Conservation (phyloP, 2,797 vertebrate species). For the Typhlichthys subterraneus region DNA sequence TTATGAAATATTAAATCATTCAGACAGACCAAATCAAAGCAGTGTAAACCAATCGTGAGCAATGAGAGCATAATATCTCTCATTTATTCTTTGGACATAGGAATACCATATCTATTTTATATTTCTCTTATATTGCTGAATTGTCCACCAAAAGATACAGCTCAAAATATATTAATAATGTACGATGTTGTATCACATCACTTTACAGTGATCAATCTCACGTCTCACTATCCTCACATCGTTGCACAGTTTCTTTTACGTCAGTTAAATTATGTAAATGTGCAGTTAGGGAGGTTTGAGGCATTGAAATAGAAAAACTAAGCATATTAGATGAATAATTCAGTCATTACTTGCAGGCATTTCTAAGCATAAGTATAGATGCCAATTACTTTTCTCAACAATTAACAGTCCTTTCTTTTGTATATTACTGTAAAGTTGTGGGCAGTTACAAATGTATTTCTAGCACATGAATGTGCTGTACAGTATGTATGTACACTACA, state of each 20-base stretch:
- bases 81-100: conserved; percentile 3
- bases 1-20: conserved; percentile 30
- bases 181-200: not conserved
- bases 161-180: no score
- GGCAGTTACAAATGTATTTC: conserved; percentile 27
- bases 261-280: conserved; percentile 56
- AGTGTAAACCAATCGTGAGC: conserved; percentile 47
- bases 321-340: conserved; percentile 73
- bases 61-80: conserved; percentile 27
- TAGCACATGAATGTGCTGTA: not conserved
- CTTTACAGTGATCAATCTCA: not conserved
- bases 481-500: not conserved
- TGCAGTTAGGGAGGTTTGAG: conserved; percentile 48
- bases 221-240: conserved; percentile 15
- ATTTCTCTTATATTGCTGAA: no score
- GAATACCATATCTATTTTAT: conserved; percentile 7
- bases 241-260: conserved; percentile 49
- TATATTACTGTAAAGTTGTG: conserved; percentile 9
- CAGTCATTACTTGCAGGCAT: conserved; percentile 61
- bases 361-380: conserved; percentile 57
- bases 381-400: conserved; percentile 57
- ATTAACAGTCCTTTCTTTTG: conserved; percentile 26
- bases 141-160: no score
- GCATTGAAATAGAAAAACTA: conserved; percentile 67
- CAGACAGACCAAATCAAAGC: conserved; percentile 34